Evolutionary conservation across 2,797 vertebrate genomes (phyloP).

Genomic region (Ctenosaura bakeri): DNA sequence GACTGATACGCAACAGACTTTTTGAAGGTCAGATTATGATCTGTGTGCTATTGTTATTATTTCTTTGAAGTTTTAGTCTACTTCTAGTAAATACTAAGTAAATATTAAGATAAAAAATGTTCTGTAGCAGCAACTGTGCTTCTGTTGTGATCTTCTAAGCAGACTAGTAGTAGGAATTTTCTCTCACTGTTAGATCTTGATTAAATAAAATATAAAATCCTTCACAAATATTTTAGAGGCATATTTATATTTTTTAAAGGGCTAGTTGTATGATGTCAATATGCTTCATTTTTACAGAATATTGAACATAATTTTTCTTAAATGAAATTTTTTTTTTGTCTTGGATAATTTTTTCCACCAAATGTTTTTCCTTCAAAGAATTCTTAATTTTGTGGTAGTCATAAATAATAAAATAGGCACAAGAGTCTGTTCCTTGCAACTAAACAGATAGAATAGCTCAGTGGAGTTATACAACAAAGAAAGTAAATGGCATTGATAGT

Average conservation of each 20-base stretch:
- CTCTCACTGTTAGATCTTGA: slow-evolving; percentile 50
- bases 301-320: slow-evolving; percentile 51
- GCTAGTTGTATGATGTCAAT: neutral
- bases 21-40: neutral
- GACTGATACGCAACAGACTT: neutral
- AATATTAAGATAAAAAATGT: slow-evolving; percentile 34
- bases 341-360: slow-evolving; percentile 22
- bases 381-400: slow-evolving; percentile 56
- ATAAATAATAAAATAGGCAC: slow-evolving; percentile 47
- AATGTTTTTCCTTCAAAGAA: slow-evolving; percentile 48
- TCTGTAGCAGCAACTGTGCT: slow-evolving; percentile 47
- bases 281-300: slow-evolving; percentile 61
- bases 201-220: slow-evolving; percentile 53
- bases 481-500: slow-evolving; percentile 37
- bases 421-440: slow-evolving; percentile 29
- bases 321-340: slow-evolving; percentile 37
- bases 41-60: neutral
- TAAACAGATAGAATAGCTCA: slow-evolving; percentile 58
- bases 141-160: slow-evolving; percentile 58
- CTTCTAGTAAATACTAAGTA: neutral
- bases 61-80: slow-evolving; percentile 38
- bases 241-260: slow-evolving; percentile 38
- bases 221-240: slow-evolving; percentile 39
- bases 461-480: slow-evolving; percentile 25
- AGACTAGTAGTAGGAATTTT: slow-evolving; percentile 53